phyloP scores from a whole-genome alignment of 2,888 invertebrate species.

The Calliphora vomitoria region DNA sequence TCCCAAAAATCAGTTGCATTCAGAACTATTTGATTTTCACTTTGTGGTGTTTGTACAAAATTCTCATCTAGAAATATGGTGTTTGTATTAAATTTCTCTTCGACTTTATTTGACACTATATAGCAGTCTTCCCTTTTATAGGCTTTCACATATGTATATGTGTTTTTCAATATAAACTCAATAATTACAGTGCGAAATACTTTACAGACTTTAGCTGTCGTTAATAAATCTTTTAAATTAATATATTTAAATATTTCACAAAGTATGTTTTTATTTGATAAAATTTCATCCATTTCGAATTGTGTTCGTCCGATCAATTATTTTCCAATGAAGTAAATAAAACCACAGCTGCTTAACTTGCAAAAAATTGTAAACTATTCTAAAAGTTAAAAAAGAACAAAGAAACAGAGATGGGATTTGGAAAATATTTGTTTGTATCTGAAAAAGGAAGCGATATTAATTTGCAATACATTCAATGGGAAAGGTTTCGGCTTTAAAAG shows the following conservation, averaged over 20 bases:
- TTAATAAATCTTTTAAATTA: conserved; percentile 9
- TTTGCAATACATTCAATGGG: too few species aligned
- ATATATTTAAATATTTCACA: conserved; percentile 4
- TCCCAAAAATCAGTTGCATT: not conserved
- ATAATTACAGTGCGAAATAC: not conserved
- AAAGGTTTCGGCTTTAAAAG: too few species aligned
- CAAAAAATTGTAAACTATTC: too few species aligned
- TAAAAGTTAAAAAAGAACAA: too few species aligned
- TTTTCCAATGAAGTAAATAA: too few species aligned
- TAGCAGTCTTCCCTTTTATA: not conserved
- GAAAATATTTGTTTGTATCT: too few species aligned
- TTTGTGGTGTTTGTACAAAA: too few species aligned
- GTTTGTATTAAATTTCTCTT: not conserved
- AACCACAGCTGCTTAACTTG: too few species aligned
- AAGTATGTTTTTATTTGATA: not conserved
- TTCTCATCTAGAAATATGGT: not conserved
- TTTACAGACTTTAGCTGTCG: not conserved
- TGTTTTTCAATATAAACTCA: not conserved
- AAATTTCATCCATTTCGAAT: not conserved
- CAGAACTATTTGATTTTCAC: not conserved
- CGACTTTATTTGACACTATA: not conserved
- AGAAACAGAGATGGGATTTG: too few species aligned
- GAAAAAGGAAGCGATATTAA: too few species aligned
- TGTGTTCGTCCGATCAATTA: too few species aligned
- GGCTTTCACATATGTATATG: not conserved